Evolutionary conservation across 2,797 vertebrate species (phyloP).

Genomic region (Syngnathus acus): DNA sequence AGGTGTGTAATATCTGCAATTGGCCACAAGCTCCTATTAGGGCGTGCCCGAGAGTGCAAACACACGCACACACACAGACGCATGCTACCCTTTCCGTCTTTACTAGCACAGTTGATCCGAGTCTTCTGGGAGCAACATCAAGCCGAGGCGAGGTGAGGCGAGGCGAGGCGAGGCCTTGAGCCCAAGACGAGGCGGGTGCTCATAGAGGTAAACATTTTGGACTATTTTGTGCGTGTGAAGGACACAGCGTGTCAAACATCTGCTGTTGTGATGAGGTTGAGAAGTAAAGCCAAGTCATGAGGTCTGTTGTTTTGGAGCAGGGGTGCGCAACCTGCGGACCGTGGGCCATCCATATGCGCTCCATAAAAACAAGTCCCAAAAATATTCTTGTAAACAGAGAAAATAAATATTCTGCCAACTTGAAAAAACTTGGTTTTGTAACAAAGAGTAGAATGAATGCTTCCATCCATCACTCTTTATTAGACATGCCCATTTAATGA

Average conservation of each 20-base stretch:
- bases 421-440: no score
- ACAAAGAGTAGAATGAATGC: no score
- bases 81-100: neutral
- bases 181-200: neutral
- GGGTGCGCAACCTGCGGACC: neutral
- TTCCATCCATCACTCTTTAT: no score
- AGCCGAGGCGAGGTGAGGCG: neutral
- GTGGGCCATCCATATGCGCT: neutral
- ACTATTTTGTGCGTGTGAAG: neutral
- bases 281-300: neutral
- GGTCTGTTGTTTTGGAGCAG: neutral
- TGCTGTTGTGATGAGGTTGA: neutral
- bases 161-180: no score
- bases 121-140: neutral
- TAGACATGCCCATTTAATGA: no score
- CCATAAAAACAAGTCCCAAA: no score
- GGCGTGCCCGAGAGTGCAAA: neutral
- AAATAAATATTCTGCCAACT: no score
- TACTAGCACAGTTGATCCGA: neutral
- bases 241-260: neutral
- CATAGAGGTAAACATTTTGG: neutral
- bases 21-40: neutral
- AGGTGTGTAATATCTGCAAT: neutral
- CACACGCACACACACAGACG: neutral
- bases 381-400: no score